Percentiles rank a stretch among this genome's conserved stretches.
phyloP scores from a whole-genome alignment of 1,140 invertebrate genomes.

The Ceratina calcarata region DNA sequence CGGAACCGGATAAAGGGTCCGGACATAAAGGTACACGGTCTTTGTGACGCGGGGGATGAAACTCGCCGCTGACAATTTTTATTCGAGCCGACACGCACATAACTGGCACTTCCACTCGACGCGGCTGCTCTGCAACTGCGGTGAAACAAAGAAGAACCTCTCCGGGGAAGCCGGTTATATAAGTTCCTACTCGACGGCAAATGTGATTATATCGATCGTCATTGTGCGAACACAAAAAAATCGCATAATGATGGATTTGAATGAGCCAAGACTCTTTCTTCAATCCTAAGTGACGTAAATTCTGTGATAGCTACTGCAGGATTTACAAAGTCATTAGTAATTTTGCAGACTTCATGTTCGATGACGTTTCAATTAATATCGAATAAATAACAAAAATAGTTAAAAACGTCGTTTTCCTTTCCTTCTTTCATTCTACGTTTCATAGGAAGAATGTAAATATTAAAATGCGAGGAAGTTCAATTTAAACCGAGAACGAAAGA shows the following conservation, averaged over 20 bases:
- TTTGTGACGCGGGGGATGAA: neutral
- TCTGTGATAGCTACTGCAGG: too few relatives aligned
- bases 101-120: conserved; percentile 21
- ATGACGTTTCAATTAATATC: too few relatives aligned
- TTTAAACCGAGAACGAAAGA: conserved; percentile 18
- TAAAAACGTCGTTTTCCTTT: too few relatives aligned
- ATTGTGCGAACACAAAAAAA: conserved; percentile 52
- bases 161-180: conserved; percentile 20
- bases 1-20: too few relatives aligned
- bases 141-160: conserved; percentile 57
- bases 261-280: neutral
- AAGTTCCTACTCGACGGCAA: conserved; percentile 48
- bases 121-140: conserved; percentile 8
- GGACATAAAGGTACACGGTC: neutral
- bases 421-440: neutral
- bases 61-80: conserved; percentile 31
- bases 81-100: conserved; percentile 28
- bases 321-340: too few relatives aligned
- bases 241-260: conserved; percentile 2
- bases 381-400: too few relatives aligned
- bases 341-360: too few relatives aligned
- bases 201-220: conserved; percentile 62
- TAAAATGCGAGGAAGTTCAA: conserved; percentile 35
- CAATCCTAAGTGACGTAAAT: neutral
- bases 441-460: conserved; percentile 37